Base-by-base conservation (phyloP, 2,888 invertebrate species). In the Oligia latruncula region DNA sequence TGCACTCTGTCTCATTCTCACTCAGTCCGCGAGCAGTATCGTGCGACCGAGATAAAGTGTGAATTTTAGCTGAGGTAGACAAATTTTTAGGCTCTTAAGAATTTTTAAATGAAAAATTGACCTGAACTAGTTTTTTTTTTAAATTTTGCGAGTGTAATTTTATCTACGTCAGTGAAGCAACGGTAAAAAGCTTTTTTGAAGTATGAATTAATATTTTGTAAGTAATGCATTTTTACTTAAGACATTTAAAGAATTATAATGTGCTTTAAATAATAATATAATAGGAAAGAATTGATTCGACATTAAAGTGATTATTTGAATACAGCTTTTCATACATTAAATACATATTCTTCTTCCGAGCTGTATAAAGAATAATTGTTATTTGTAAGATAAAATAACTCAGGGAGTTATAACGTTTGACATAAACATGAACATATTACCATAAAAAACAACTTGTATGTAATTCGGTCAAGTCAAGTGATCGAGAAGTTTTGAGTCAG, bases 191-290 rank as follows among this genome's bases (percentile, higher is more conserved):
- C 43, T 43, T 43, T 43, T 43, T 6, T 43, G 0, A 43, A 43
- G 6, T 43, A 43, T 43, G 43, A 43, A 43, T 43, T 43, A 43
- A 43, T 43, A 43, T 4, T 43, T 43, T 43, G 6, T 43, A 74
- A 72, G 6, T 43, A 74, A 72, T 83, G 67, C 70, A 79, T 58
- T 64, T 58, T 62, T n/a, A n/a, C n/a, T 43, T 35, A 70, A 74
- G 49, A n/a, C 40, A 81, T 62, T 79, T 20, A 71, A 75, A 77
- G 43, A 70, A 66, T 71, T 20, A 68, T 73, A 52, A n/a, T 52
- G 64, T 65, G n/a, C 55, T 46, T 64, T 72, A 11, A 35, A 43
- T 43, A 9, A 43, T 43, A 43, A 43, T 46, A 60, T 58, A 71
- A 52, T 17, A 65, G 20, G 9, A 79, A 76, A 68, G 0, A 68